Base-by-base conservation (phyloP, 1,140 invertebrate species). In the Octopus bimaculoides region DNA sequence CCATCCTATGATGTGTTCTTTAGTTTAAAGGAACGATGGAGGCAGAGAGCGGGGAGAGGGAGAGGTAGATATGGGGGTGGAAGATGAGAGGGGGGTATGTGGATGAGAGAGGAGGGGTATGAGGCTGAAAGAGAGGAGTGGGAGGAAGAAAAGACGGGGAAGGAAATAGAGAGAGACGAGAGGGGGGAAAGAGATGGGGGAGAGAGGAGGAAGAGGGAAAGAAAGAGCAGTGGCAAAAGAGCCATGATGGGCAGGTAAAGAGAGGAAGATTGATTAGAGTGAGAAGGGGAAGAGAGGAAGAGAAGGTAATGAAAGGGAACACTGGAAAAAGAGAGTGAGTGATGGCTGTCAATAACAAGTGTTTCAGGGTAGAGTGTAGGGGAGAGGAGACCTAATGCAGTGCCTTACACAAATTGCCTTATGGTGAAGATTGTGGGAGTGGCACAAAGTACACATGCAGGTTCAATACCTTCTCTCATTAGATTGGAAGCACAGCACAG, bases 1-100 rank as follows among this genome's bases (percentile, higher is more conserved):
- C 26, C 26, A 41, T 41, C 3, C 26, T 41, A 41, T 41, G 26
- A 41, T 41, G 26, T 41, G 26, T 41, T 41, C 26, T 41, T 41
- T 2, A 41, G 26, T 41, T 41, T 3, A 41, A 41, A 41, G 26
- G 26, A 41, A 41, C 3, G 26, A 2, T 41, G 1, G 3, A 41
- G 26, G 26, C 26, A 41, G 26, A 41, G 3, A 3, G 26, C 3
- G 26, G 26, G 26, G 26, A 41, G 26, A 41, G n/a, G n/a, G 61
- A 66, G 2, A 12, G 61, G n/a, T 66, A 3, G n/a, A 66, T 14
- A 3, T 14, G 61, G 91, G 56, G 93, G 61, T 14, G 61, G 20
- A 52, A 74, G 10, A 74, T 14, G 73, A 74, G 73, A 74, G 73
- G 20, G 41, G 41, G 20, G 20, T 14, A 74, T 14, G 20, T 9